phyloP scores from a whole-genome alignment of 2,888 invertebrate genomes.

The Megastigmus dorsalis region DNA sequence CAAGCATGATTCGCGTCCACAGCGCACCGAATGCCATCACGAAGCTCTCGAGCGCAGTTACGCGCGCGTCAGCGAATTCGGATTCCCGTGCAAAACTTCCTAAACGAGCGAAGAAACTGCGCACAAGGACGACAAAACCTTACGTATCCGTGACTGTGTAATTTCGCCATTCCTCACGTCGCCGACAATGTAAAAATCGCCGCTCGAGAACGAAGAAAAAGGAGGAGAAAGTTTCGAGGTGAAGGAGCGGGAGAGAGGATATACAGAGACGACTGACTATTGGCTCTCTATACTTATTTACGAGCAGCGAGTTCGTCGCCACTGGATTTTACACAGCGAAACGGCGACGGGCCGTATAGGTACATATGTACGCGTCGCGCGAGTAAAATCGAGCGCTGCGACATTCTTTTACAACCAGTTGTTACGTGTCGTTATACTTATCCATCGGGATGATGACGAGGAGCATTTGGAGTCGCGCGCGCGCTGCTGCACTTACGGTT shows the following conservation, averaged over 20 bases:
- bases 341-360: no score
- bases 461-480: no score
- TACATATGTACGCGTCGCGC: no score
- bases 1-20: no score
- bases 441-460: background rate
- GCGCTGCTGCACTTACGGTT: constrained; percentile 9
- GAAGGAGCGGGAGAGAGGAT: no score
- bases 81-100: background rate
- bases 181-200: background rate
- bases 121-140: background rate
- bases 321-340: constrained; percentile 29
- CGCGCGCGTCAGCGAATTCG: background rate
- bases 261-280: no score
- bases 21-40: no score
- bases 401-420: constrained; percentile 42
- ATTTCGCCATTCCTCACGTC: background rate
- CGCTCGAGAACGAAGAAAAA: background rate
- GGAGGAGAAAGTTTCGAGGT: background rate
- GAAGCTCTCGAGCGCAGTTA: no score
- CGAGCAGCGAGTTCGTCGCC: constrained; percentile 15
- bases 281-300: no score
- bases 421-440: constrained; percentile 42
- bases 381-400: constrained; percentile 37
- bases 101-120: background rate
- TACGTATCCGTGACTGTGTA: no score